Conservation (phyloP, 2,113 vertebrate species). For the Thymallus thymallus region DNA sequence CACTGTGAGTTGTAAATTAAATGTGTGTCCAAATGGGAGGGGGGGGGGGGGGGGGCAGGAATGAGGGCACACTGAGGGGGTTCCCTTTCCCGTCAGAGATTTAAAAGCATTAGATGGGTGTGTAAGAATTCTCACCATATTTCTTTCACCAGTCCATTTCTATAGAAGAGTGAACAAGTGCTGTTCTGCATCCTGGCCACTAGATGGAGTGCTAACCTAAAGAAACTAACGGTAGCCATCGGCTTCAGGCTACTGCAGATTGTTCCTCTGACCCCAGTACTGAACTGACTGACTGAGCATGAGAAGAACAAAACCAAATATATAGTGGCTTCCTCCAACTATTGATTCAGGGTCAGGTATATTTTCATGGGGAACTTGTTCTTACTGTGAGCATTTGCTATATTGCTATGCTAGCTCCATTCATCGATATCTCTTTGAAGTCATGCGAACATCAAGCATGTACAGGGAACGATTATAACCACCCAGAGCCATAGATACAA, state of each 20-base stretch:
- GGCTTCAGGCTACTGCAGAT: background rate
- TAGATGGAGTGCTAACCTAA: slow-evolving; percentile 53
- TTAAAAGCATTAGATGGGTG: background rate
- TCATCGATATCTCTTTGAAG: no score
- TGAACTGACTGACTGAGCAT: background rate
- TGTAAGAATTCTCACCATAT: no score
- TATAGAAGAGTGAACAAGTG: background rate
- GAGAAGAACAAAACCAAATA: background rate
- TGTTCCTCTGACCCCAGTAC: background rate
- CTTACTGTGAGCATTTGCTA: no score
- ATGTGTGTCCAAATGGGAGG: no score
- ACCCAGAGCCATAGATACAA: background rate
- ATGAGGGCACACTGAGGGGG: no score
- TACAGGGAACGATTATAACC: background rate
- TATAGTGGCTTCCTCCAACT: background rate
- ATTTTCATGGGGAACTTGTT: no score
- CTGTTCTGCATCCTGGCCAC: slow-evolving; percentile 36
- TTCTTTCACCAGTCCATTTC: background rate
- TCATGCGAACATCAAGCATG: background rate
- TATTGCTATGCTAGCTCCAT: no score
- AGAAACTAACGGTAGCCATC: slow-evolving; percentile 13
- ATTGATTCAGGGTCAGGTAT: background rate
- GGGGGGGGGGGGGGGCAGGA: no score
- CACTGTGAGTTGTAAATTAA: no score
- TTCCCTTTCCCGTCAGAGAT: background rate